phyloP scores from a whole-genome alignment of 2,888 invertebrate genomes.

The Drosophila infuscata region DNA sequence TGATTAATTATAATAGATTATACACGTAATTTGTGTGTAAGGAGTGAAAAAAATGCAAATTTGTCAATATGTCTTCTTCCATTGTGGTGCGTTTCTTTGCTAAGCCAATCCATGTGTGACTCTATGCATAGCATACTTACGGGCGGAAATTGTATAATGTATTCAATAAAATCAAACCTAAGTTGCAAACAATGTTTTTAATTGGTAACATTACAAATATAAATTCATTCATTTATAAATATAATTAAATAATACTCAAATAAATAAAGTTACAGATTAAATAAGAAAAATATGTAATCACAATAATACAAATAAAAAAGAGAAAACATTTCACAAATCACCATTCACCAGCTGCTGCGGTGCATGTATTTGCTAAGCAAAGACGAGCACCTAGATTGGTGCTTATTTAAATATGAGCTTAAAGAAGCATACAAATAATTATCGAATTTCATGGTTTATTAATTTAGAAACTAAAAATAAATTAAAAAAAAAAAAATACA shows the following conservation, averaged over 20 bases:
- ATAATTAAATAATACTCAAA: neutral
- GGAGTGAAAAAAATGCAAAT: neutral
- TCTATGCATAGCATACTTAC: conserved; percentile 28
- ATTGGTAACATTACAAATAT: neutral
- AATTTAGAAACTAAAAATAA: conserved; percentile 24
- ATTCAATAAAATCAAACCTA: neutral
- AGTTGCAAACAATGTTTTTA: neutral
- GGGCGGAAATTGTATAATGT: conserved; percentile 7
- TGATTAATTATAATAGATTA: neutral
- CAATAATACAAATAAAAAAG: neutral
- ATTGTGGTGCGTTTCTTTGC: neutral
- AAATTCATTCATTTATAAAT: neutral
- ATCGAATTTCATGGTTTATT: conserved; percentile 30
- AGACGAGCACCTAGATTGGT: neutral
- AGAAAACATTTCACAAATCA: neutral
- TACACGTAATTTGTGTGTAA: neutral
- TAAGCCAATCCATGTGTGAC: neutral
- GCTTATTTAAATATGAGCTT: no score
- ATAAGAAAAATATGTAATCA: neutral
- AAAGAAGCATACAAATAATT: neutral
- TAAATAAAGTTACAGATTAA: neutral
- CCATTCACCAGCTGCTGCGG: neutral
- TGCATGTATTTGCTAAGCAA: neutral
- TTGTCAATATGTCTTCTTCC: neutral
- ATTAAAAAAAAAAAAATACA: conserved; percentile 7